These are phyloP conservation scores for Pseudococcus viburni DNA, from an alignment of 2,888 invertebrate species.

Conservation along the genomic window DNA sequence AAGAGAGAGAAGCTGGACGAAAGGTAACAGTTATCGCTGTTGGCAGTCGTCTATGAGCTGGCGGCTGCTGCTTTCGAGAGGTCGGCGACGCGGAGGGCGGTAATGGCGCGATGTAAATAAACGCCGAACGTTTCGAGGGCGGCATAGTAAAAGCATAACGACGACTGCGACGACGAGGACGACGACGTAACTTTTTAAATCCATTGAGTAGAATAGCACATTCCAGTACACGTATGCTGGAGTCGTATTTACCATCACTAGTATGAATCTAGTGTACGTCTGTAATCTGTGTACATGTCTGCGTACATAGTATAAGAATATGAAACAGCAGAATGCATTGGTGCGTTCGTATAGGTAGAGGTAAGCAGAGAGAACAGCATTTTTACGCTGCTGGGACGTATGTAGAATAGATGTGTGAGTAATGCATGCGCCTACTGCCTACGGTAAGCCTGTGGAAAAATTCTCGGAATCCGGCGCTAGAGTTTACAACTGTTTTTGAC, in stretches of 20 bases:
- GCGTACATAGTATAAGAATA: not conserved
- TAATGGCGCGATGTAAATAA: slow-evolving; percentile 52
- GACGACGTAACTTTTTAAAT: slow-evolving; percentile 56
- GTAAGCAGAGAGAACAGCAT: not conserved
- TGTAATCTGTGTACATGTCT: not conserved
- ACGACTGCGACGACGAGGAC: not conserved
- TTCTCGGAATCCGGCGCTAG: slow-evolving; percentile 61
- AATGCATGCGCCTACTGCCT: slow-evolving; percentile 52
- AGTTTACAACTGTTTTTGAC: slow-evolving; percentile 64
- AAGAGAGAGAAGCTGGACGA: slow-evolving; percentile 24
- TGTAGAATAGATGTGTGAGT: not conserved
- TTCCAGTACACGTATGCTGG: slow-evolving; percentile 24
- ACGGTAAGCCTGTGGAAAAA: slow-evolving; percentile 60
- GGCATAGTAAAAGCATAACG: slow-evolving; percentile 30
- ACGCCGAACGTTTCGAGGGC: slow-evolving; percentile 51
- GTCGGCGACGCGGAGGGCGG: slow-evolving; percentile 7
- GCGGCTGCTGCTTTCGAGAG: slow-evolving; percentile 49
- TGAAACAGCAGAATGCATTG: slow-evolving; percentile 40
- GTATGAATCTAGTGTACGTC: not conserved
- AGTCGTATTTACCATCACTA: not conserved
- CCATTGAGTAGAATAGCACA: slow-evolving; percentile 53
- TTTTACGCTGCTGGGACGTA: not conserved
- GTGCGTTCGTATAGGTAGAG: not conserved
- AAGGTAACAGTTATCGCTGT: slow-evolving; percentile 46
- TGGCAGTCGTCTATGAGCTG: slow-evolving; percentile 51